Evolutionary conservation across 2,797 vertebrate species (phyloP).

Genomic region (Galagoides demidoff): DNA sequence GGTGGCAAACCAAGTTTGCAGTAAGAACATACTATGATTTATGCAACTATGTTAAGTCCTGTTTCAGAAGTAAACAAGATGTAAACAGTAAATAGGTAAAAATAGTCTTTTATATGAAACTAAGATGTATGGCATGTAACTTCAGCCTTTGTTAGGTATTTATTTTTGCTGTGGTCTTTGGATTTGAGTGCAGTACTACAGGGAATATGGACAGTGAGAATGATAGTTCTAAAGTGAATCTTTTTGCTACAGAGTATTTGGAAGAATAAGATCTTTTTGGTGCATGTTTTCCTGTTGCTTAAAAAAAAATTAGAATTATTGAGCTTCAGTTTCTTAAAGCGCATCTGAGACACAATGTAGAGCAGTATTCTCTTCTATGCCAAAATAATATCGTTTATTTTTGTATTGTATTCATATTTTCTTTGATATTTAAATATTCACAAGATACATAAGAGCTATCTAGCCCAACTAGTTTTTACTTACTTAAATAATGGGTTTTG

Average conservation of each 20-base stretch:
- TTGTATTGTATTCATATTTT: neutral
- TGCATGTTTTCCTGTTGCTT: neutral
- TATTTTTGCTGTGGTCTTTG: neutral
- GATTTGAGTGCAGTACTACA: neutral
- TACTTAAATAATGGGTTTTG: neutral
- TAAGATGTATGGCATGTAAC: neutral
- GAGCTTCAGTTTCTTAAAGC: neutral
- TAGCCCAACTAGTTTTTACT: slow-evolving; percentile 16
- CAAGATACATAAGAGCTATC: neutral
- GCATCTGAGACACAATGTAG: neutral
- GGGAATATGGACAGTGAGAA: neutral
- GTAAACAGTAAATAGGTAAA: neutral
- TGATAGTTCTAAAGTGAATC: neutral
- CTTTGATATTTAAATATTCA: neutral
- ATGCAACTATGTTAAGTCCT: neutral
- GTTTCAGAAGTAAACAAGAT: neutral
- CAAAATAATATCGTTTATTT: neutral
- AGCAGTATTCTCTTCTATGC: neutral
- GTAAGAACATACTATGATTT: neutral
- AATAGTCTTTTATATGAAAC: neutral
- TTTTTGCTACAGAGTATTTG: neutral
- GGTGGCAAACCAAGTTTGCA: neutral
- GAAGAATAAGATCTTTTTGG: neutral
- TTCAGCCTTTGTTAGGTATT: neutral
- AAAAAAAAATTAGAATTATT: neutral